Evolutionary conservation across 2,888 invertebrate species (phyloP).

Genomic region (Cephus nigrinus): DNA sequence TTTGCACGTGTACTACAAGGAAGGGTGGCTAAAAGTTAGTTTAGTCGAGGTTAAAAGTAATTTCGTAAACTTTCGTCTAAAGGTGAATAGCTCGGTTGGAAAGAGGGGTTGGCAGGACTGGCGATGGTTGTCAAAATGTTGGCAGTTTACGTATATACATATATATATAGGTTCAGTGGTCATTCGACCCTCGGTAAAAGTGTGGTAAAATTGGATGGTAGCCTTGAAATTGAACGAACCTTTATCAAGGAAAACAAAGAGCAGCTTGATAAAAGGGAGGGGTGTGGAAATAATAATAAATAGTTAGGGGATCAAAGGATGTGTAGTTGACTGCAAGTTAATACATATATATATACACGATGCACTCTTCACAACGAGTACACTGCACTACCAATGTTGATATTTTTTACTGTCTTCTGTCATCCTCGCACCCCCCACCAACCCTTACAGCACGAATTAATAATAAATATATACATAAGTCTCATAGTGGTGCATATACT

Average conservation of each 20-base stretch:
- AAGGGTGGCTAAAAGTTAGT: background rate
- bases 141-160: background rate
- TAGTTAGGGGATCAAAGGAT: background rate
- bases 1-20: background rate
- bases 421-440: background rate
- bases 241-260: background rate
- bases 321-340: background rate
- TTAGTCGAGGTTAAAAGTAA: background rate
- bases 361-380: background rate
- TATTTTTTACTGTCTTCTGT: background rate
- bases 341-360: background rate
- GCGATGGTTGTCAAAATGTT: background rate
- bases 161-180: too few species aligned
- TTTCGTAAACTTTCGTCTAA: background rate
- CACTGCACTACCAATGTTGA: background rate
- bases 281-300: background rate
- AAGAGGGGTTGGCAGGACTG: background rate
- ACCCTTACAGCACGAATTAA: background rate
- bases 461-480: background rate
- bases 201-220: background rate
- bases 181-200: background rate
- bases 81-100: background rate
- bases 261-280: background rate
- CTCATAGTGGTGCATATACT: background rate
- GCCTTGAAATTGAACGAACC: background rate